Conservation (phyloP, 2,888 invertebrate genomes). For the Xanthia togata region DNA sequence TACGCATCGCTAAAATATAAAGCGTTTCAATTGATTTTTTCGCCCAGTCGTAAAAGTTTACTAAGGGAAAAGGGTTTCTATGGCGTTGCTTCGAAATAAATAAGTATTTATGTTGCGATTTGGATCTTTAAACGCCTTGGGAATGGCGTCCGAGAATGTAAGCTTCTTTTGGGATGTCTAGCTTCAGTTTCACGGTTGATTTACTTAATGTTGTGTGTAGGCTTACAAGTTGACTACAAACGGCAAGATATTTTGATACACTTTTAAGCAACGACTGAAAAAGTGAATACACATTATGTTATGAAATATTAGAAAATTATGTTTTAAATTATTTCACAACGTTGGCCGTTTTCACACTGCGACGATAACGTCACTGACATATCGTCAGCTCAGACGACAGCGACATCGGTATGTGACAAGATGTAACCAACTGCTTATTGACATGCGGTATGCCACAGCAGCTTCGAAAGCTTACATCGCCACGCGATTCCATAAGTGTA, state of each 20-base stretch:
- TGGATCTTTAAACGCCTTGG: conserved; percentile 52
- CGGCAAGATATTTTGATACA: background rate
- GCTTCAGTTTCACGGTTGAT: conserved; percentile 13
- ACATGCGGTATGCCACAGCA: too few relatives aligned
- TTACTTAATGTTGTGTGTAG: conserved; percentile 5
- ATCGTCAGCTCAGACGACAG: too few relatives aligned
- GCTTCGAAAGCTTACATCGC: too few relatives aligned
- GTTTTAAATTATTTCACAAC: background rate
- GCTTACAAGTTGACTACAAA: conserved; percentile 3
- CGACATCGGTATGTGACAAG: too few relatives aligned
- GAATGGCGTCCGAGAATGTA: conserved; percentile 43
- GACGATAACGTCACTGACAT: too few relatives aligned
- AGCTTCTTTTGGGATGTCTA: conserved; percentile 33
- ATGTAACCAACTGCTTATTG: too few relatives aligned
- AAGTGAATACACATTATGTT: background rate
- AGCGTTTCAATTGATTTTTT: conserved; percentile 66
- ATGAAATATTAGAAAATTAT: background rate
- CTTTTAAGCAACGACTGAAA: background rate
- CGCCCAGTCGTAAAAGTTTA: conserved; percentile 64
- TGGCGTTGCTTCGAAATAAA: conserved; percentile 59
- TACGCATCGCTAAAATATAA: conserved; percentile 58
- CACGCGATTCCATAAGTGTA: too few relatives aligned
- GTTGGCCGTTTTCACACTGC: too few relatives aligned
- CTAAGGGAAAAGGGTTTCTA: conserved; percentile 58
- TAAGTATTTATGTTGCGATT: conserved; percentile 64